A percentile compares a stretch with the other conserved stretches of the same genome.
Conservation (phyloP, 2,113 vertebrate species). For the Anoplopoma fimbria region DNA sequence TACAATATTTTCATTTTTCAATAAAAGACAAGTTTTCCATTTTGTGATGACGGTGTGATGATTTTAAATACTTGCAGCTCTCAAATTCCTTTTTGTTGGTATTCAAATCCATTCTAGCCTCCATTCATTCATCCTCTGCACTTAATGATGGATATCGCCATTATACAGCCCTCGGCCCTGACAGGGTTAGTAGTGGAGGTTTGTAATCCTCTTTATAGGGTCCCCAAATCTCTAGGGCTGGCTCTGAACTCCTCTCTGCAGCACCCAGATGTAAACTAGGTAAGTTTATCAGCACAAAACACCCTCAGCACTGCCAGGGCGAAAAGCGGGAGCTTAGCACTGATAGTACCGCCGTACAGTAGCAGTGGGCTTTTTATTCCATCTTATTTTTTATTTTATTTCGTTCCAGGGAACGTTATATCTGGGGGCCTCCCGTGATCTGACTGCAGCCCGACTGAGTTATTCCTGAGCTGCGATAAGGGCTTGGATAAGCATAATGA, state of each 20-base stretch:
- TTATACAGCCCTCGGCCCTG: constrained; percentile 15
- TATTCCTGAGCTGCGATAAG: constrained; percentile 76
- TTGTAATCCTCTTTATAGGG: constrained; percentile 54
- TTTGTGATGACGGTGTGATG: neutral
- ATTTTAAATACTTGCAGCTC: constrained; percentile 4
- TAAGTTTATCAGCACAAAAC: constrained; percentile 71
- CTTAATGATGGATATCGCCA: constrained; percentile 29
- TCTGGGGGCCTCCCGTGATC: constrained; percentile 67
- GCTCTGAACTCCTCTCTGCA: constrained; percentile 26
- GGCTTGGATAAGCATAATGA: constrained; percentile 79
- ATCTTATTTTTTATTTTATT: constrained; percentile 63
- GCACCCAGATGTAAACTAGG: constrained; percentile 43
- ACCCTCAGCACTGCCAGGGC: constrained; percentile 51
- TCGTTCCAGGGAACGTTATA: constrained; percentile 56
- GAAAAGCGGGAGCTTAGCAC: constrained; percentile 58
- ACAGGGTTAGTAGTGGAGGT: constrained; percentile 7
- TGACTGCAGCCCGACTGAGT: constrained; percentile 65
- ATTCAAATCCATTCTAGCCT: constrained; percentile 10
- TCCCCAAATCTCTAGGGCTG: constrained; percentile 29
- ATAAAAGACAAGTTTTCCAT: constrained; percentile 3
- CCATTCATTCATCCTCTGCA: constrained; percentile 29
- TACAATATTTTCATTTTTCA: neutral
- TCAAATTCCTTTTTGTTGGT: neutral
- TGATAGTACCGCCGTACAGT: constrained; percentile 57
- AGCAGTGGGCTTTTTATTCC: constrained; percentile 64